Conservation (phyloP, 37 sponge, comb jelly and placozoan species). For the Ephydatia muelleri region DNA sequence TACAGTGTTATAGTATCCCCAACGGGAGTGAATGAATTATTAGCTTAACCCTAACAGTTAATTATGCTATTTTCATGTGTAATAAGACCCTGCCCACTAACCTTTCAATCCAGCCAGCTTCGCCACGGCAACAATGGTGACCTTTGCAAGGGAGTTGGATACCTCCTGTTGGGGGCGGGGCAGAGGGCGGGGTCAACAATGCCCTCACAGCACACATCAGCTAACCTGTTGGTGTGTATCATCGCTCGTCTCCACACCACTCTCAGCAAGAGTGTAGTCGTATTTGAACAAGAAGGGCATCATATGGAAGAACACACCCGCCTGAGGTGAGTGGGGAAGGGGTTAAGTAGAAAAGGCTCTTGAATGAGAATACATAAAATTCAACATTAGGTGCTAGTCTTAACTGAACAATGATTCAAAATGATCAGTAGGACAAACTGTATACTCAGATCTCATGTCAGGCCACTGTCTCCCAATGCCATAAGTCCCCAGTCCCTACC, state of each 20-base stretch:
- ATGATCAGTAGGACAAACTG: too few species aligned
- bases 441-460: too few species aligned
- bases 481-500: too few species aligned
- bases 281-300: conserved; percentile 91
- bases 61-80: too few species aligned
- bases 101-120: conserved; percentile 80
- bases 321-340: conserved; percentile 23
- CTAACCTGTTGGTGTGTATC: conserved; percentile 87
- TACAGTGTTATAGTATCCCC: not conserved
- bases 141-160: conserved; percentile 89
- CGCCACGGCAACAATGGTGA: conserved; percentile 68
- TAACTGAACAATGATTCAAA: too few species aligned
- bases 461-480: too few species aligned
- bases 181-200: not conserved
- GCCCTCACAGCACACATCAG: too few species aligned
- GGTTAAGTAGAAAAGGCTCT: not conserved
- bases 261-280: conserved; percentile 98
- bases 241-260: conserved; percentile 90
- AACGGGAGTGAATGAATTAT: too few species aligned
- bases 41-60: too few species aligned
- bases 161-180: conserved; percentile 60
- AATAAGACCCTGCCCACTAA: conserved; percentile 28
- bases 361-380: not conserved
- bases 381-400: too few species aligned
- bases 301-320: conserved; percentile 88